Percentiles rank a stretch among this genome's conserved stretches.
Conservation (phyloP, 2,113 vertebrate species). For the Poeciliopsis retropinna region DNA sequence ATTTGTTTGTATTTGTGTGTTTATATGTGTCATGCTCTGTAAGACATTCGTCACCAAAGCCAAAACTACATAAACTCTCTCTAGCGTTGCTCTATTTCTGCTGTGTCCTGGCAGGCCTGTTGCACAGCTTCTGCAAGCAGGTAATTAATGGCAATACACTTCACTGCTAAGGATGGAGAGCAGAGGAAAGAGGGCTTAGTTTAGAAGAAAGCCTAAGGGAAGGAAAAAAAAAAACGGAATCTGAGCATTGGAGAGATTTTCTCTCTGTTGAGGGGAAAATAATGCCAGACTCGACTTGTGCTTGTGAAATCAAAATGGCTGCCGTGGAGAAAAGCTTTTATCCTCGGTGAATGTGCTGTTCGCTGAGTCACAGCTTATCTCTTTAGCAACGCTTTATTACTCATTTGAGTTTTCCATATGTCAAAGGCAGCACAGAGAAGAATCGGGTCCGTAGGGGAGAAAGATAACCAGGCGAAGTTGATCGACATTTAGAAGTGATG, state of each 20-base stretch:
- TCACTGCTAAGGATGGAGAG: constrained; percentile 45
- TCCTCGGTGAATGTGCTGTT: constrained; percentile 61
- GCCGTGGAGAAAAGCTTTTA: constrained; percentile 66
- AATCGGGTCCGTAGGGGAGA: constrained; percentile 11
- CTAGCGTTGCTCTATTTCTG: constrained; percentile 35
- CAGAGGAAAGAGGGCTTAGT: constrained; percentile 24
- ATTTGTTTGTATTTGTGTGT: constrained; percentile 3
- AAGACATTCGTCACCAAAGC: constrained; percentile 44
- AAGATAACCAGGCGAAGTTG: constrained; percentile 10
- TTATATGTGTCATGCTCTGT: constrained; percentile 6
- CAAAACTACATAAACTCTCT: constrained; percentile 39
- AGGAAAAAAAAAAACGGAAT: not conserved
- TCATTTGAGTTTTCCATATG: constrained; percentile 62
- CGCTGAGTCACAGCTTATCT: constrained; percentile 74
- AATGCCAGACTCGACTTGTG: constrained; percentile 30
- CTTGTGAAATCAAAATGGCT: constrained; percentile 78
- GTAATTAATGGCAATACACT: constrained; percentile 66
- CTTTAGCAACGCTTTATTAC: constrained; percentile 69
- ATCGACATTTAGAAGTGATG: constrained; percentile 28
- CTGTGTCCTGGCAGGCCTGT: constrained; percentile 52
- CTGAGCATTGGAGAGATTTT: constrained; percentile 42
- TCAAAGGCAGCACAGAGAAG: constrained; percentile 34
- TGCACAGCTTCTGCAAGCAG: constrained; percentile 58
- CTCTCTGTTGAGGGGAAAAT: constrained; percentile 29
- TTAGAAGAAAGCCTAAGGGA: not conserved